Evolutionary conservation across 2,113 vertebrate genomes (phyloP).

Genomic region (Pionites leucogaster): DNA sequence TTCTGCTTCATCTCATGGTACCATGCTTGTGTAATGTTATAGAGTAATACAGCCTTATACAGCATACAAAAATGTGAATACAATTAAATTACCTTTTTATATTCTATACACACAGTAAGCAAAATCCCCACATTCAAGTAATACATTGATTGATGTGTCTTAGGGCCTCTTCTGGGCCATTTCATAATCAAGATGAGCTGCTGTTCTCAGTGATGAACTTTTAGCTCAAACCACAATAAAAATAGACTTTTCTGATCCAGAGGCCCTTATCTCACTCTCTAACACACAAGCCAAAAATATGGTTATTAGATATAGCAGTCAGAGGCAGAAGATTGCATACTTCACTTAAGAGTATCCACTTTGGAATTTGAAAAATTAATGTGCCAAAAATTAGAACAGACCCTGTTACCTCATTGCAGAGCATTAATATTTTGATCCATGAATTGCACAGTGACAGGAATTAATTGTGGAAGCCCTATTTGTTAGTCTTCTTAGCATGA

Average conservation of each 20-base stretch:
- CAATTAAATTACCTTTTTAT: neutral
- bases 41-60: neutral
- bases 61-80: neutral
- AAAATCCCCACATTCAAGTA: neutral
- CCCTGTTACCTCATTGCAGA: neutral
- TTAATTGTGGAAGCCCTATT: neutral
- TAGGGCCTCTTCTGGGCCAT: neutral
- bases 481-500: neutral
- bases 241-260: neutral
- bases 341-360: neutral
- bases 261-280: neutral
- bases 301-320: neutral
- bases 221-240: neutral
- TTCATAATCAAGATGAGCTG: neutral
- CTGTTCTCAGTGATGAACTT: neutral
- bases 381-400: neutral
- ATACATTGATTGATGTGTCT: neutral
- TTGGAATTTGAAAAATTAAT: neutral
- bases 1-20: slow-evolving; percentile 28
- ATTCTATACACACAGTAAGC: neutral
- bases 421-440: neutral
- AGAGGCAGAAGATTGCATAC: neutral
- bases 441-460: neutral
- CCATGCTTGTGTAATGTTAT: neutral
- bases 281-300: neutral